Evolutionary conservation across 2,797 vertebrate genomes (phyloP).

Genomic region (Anniella stebbinsi): DNA sequence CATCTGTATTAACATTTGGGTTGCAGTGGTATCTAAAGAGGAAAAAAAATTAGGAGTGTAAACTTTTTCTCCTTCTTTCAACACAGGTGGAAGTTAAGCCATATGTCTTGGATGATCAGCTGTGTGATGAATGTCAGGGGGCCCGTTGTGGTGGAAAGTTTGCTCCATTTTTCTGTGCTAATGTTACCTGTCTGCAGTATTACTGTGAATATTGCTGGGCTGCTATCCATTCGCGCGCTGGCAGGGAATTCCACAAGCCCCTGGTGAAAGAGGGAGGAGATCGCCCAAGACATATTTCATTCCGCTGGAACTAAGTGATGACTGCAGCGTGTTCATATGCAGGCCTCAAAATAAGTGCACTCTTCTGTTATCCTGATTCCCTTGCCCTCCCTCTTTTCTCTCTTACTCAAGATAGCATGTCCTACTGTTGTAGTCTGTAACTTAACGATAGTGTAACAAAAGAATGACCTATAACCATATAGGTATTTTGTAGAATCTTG

Average conservation of each 20-base stretch:
- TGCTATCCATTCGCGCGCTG: constrained; percentile 98
- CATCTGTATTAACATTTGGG: neutral
- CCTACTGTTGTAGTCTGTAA: constrained; percentile 84
- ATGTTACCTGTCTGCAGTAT: constrained; percentile 99
- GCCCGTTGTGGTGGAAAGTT: constrained; percentile 99
- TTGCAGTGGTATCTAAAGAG: neutral
- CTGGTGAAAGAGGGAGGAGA: constrained; percentile 99
- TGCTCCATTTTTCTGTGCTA: constrained; percentile 99
- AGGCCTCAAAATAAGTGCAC: constrained; percentile 95
- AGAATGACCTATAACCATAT: constrained; percentile 80
- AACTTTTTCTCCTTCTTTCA: constrained; percentile 58
- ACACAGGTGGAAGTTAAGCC: constrained; percentile 99
- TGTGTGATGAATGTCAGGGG: constrained; percentile 99
- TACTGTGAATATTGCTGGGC: constrained; percentile 99
- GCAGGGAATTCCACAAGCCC: constrained; percentile 99
- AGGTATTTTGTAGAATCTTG: constrained; percentile 84
- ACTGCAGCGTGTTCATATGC: constrained; percentile 80
- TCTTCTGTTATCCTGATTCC: constrained; percentile 91
- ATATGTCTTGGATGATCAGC: constrained; percentile 99
- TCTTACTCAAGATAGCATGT: constrained; percentile 81
- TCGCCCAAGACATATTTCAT: constrained; percentile 99
- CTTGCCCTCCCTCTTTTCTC: constrained; percentile 72
- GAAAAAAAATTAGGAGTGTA: neutral
- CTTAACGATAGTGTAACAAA: constrained; percentile 82
- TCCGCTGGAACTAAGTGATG: constrained; percentile 97